Evolutionary conservation across 2,888 invertebrate species (phyloP).

Genomic region (Leucoma salicis): DNA sequence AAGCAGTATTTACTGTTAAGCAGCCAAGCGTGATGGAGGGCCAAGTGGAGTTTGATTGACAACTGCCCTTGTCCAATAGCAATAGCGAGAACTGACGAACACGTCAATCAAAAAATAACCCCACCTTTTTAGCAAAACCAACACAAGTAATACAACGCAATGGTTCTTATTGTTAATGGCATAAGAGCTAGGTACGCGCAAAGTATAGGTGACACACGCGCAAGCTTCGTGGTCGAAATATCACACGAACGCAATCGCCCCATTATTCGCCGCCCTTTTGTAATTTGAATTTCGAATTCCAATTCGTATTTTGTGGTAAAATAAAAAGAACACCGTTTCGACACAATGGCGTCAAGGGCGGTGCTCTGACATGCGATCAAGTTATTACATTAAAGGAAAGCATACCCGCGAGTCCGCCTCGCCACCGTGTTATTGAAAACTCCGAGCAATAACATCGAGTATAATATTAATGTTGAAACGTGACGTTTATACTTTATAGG

Average conservation of each 20-base stretch:
- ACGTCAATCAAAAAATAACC: conserved; percentile 86
- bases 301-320: conserved; percentile 82
- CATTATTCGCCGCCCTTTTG: conserved; percentile 81
- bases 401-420: conserved; percentile 64
- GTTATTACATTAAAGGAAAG: conserved; percentile 82
- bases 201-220: conserved; percentile 50
- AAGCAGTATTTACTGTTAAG: conserved; percentile 34
- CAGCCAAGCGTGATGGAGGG: conserved; percentile 70
- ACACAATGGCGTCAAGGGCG: conserved; percentile 83
- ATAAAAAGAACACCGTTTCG: conserved; percentile 79
- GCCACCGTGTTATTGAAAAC: conserved; percentile 65
- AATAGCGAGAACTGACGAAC: conserved; percentile 88
- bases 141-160: conserved; percentile 38
- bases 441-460: conserved; percentile 62
- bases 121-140: conserved; percentile 47
- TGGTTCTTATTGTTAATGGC: conserved; percentile 43
- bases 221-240: conserved; percentile 56
- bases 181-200: conserved; percentile 35
- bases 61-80: conserved; percentile 90
- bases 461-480: conserved; percentile 52
- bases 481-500: conserved; percentile 39
- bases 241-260: conserved; percentile 80
- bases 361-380: conserved; percentile 82
- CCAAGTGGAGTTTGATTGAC: conserved; percentile 86
- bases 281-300: conserved; percentile 82